Evolutionary conservation across 2,888 invertebrate genomes (phyloP).

Genomic region (Magallana nippona): DNA sequence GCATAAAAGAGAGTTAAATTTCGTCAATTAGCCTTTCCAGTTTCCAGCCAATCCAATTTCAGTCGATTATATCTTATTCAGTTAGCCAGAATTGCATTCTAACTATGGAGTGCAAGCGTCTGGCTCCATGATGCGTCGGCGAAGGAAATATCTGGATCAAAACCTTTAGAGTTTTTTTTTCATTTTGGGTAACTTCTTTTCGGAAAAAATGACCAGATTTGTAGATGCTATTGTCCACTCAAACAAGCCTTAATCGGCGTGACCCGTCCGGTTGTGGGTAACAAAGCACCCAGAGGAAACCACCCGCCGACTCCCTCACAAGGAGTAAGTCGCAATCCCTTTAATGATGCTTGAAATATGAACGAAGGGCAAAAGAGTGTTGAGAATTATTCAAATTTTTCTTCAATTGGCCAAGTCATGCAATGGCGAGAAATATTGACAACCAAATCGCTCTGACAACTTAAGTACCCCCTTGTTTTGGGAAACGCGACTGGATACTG

Average conservation of each 20-base stretch:
- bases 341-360: conserved; percentile 35
- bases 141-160: neutral
- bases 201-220: conserved; percentile 13
- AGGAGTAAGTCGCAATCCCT: conserved; percentile 25
- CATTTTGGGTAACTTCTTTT: neutral
- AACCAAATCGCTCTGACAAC: conserved; percentile 31
- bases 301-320: conserved; percentile 11
- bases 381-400: conserved; percentile 24
- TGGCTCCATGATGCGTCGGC: no score
- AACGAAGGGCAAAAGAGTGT: conserved; percentile 26
- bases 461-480: conserved; percentile 34
- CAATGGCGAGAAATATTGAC: conserved; percentile 30
- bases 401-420: conserved; percentile 30
- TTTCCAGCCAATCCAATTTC: conserved; percentile 11
- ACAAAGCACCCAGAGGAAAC: conserved; percentile 20
- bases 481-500: conserved; percentile 25
- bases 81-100: conserved; percentile 18
- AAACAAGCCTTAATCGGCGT: conserved; percentile 10
- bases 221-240: neutral
- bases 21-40: conserved; percentile 21
- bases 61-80: conserved; percentile 17
- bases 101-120: neutral
- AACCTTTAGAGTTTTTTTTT: neutral
- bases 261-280: conserved; percentile 20
- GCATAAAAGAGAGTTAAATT: conserved; percentile 32